Percentiles rank a stretch among this genome's conserved stretches.
These are phyloP conservation scores for Hoplostethus mediterraneus DNA, from an alignment of 2,797 vertebrate genomes.

Conservation along the genomic window DNA sequence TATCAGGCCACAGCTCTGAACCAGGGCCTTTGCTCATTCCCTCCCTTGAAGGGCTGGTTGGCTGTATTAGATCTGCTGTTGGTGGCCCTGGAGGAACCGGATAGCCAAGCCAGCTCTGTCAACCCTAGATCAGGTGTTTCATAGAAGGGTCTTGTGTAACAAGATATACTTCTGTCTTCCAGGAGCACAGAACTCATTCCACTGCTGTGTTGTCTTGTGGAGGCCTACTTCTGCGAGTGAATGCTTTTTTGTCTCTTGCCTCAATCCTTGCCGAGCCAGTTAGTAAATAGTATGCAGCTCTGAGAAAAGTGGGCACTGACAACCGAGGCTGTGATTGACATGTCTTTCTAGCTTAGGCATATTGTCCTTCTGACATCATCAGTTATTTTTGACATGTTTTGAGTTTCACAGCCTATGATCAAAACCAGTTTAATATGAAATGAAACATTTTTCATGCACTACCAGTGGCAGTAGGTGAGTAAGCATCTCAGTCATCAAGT, in stretches of 20 bases:
- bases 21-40: slow-evolving; percentile 1
- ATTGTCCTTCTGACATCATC: too few species aligned
- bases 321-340: slow-evolving; percentile 21
- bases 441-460: too few species aligned
- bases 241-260: background rate
- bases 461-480: too few species aligned
- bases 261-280: background rate
- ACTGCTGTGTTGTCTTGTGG: background rate
- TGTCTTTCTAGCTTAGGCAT: background rate
- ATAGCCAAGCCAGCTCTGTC: slow-evolving; percentile 32
- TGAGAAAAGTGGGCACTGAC: slow-evolving; percentile 5
- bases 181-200: background rate
- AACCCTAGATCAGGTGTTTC: slow-evolving; percentile 46
- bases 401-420: too few species aligned
- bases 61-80: slow-evolving; percentile 43
- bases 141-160: slow-evolving; percentile 49
- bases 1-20: background rate
- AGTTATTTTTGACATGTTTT: too few species aligned
- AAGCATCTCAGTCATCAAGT: too few species aligned
- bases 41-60: slow-evolving; percentile 35
- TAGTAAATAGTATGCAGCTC: slow-evolving; percentile 8
- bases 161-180: slow-evolving; percentile 33
- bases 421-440: too few species aligned
- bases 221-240: background rate
- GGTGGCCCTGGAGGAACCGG: slow-evolving; percentile 14